Percentiles rank a stretch among this genome's conserved stretches.
Evolutionary conservation across 2,797 vertebrate genomes (phyloP).

Genomic region (Moxostoma hubbsi): DNA sequence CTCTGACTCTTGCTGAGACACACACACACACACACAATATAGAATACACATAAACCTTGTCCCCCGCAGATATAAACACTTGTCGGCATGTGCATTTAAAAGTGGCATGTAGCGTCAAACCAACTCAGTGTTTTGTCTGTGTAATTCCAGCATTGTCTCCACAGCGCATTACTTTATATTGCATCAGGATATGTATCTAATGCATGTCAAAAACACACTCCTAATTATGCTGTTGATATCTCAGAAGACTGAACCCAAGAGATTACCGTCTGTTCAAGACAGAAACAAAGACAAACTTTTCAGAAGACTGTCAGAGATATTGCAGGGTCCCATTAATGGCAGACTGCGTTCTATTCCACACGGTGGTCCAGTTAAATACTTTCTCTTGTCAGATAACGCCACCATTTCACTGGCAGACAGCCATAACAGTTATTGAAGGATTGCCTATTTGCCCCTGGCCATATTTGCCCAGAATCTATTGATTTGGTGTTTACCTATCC

Average conservation of each 20-base stretch:
- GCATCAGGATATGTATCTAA: constrained; percentile 66
- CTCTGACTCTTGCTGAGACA: neutral
- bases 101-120: constrained; percentile 56
- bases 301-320: neutral
- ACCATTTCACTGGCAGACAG: constrained; percentile 9
- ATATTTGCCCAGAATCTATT: constrained; percentile 57
- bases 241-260: constrained; percentile 20
- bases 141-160: constrained; percentile 48
- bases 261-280: constrained; percentile 3
- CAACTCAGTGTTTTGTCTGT: constrained; percentile 61
- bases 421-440: constrained; percentile 33
- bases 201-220: constrained; percentile 46
- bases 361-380: neutral
- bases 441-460: constrained; percentile 67
- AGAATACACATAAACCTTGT: constrained; percentile 72
- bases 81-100: constrained; percentile 63
- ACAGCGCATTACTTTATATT: constrained; percentile 67
- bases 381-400: constrained; percentile 31
- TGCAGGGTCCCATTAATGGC: constrained; percentile 16
- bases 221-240: constrained; percentile 55
- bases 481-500: constrained; percentile 46
- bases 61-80: constrained; percentile 76
- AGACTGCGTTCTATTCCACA: neutral
- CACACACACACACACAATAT: constrained; percentile 42
- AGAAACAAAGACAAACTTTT: constrained; percentile 8